Conservation (phyloP, 2,888 invertebrate genomes). For the Latheticus oryzae region DNA sequence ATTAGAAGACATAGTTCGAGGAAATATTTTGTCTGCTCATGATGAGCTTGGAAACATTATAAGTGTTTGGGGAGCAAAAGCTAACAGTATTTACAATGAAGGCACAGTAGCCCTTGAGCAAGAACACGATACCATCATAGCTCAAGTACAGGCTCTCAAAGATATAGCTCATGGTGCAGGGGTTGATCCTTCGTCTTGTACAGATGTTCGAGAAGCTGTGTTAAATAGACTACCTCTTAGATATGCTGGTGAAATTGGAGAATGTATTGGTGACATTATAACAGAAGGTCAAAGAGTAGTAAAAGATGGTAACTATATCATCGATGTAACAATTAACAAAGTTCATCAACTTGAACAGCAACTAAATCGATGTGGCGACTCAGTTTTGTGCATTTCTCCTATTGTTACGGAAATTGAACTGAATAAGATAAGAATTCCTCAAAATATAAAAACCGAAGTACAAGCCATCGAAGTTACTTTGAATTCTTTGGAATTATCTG, state of each 20-base stretch:
- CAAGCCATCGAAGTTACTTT: background rate
- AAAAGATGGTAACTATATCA: background rate
- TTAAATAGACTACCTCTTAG: constrained; percentile 6
- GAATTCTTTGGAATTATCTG: constrained; percentile 2
- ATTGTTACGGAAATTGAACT: constrained; percentile 20
- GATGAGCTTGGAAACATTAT: background rate
- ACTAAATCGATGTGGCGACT: constrained; percentile 3
- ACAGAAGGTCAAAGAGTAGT: constrained; percentile 4
- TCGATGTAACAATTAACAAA: constrained; percentile 8
- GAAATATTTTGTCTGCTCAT: constrained; percentile 1
- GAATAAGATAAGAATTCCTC: constrained; percentile 15
- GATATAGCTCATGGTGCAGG: constrained; percentile 9
- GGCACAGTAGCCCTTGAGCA: constrained; percentile 4
- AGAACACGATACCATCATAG: background rate
- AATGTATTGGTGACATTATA: constrained; percentile 2
- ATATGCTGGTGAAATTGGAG: background rate
- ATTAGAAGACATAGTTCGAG: constrained; percentile 4
- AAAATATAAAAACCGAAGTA: constrained; percentile 19
- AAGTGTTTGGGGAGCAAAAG: background rate
- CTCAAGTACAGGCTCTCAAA: constrained; percentile 1
- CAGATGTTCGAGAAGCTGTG: constrained; percentile 2
- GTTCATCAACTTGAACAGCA: constrained; percentile 7
- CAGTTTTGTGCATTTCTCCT: constrained; percentile 14
- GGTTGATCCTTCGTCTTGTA: constrained; percentile 5
- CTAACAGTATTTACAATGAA: background rate